phyloP scores from a whole-genome alignment of 2,113 vertebrate genomes.

The Ranitomeya variabilis region DNA sequence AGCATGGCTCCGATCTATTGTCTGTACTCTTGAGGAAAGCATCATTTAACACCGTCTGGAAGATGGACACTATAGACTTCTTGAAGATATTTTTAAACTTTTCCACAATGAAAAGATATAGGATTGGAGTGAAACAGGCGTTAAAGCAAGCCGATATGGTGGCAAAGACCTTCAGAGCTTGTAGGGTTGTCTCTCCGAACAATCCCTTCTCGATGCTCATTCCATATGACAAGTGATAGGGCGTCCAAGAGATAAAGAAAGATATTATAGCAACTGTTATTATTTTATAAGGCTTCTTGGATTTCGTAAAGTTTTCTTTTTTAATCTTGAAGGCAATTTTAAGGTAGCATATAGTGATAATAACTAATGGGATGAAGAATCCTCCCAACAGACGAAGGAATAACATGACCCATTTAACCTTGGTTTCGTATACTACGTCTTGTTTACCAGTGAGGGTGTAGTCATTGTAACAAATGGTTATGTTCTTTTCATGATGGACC shows the following conservation, averaged over 20 bases:
- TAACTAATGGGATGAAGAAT: constrained; percentile 75
- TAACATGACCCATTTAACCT: constrained; percentile 56
- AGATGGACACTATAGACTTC: constrained; percentile 60
- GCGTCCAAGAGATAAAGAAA: constrained; percentile 83
- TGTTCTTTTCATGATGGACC: constrained; percentile 19
- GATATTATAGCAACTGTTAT: constrained; percentile 73
- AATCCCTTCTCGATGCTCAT: constrained; percentile 49
- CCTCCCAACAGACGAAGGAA: constrained; percentile 64
- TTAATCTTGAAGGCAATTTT: constrained; percentile 73
- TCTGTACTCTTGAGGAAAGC: constrained; percentile 3
- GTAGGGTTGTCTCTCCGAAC: neutral
- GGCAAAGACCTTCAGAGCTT: constrained; percentile 27
- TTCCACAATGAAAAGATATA: constrained; percentile 64
- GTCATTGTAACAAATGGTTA: constrained; percentile 61
- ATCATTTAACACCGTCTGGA: constrained; percentile 61
- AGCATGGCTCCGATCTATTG: neutral
- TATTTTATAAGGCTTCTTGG: constrained; percentile 77
- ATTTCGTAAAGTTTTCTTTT: constrained; percentile 72
- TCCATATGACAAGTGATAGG: constrained; percentile 72
- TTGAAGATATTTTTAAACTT: constrained; percentile 64
- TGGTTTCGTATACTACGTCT: neutral
- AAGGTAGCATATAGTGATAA: constrained; percentile 77
- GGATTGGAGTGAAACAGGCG: constrained; percentile 61
- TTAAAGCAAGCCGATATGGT: constrained; percentile 60
- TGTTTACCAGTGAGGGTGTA: constrained; percentile 47